Conservation (phyloP, 2,797 vertebrate species). For the Gorsachius magnificus region DNA sequence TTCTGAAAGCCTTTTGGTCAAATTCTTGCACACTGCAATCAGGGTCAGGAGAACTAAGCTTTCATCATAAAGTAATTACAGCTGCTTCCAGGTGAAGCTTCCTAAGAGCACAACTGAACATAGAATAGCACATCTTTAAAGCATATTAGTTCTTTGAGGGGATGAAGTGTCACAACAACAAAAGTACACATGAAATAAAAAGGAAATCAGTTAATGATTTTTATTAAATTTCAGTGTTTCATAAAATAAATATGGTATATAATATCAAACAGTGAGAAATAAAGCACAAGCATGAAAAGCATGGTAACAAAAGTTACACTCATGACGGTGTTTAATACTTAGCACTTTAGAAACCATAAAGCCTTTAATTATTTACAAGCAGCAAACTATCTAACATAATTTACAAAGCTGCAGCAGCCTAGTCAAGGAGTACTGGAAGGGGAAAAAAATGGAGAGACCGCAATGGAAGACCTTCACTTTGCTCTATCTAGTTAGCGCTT, state of each 20-base stretch:
- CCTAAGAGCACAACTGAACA: not conserved
- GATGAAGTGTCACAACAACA: slow-evolving; percentile 53
- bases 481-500: slow-evolving; percentile 59
- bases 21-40: not conserved
- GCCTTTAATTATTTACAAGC: slow-evolving; percentile 81
- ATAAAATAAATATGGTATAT: slow-evolving; percentile 92
- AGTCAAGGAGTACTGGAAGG: slow-evolving; percentile 45
- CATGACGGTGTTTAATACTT: slow-evolving; percentile 81
- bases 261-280: slow-evolving; percentile 81
- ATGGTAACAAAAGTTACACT: slow-evolving; percentile 81
- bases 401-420: slow-evolving; percentile 81
- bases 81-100: not conserved
- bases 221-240: slow-evolving; percentile 90
- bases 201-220: slow-evolving; percentile 85
- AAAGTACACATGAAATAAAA: slow-evolving; percentile 57
- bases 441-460: not conserved
- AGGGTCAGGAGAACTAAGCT: not conserved
- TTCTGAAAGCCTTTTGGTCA: not conserved
- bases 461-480: slow-evolving; percentile 59
- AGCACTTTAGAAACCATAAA: slow-evolving; percentile 84
- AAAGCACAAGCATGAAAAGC: slow-evolving; percentile 81
- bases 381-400: slow-evolving; percentile 74
- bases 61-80: not conserved
- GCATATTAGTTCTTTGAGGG: not conserved
- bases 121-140: slow-evolving; percentile 51